Evolutionary conservation across 2,113 vertebrate genomes (phyloP), one percentile per base, ranked within the genome.

Genomic region (Meleagris gallopavo): DNA sequence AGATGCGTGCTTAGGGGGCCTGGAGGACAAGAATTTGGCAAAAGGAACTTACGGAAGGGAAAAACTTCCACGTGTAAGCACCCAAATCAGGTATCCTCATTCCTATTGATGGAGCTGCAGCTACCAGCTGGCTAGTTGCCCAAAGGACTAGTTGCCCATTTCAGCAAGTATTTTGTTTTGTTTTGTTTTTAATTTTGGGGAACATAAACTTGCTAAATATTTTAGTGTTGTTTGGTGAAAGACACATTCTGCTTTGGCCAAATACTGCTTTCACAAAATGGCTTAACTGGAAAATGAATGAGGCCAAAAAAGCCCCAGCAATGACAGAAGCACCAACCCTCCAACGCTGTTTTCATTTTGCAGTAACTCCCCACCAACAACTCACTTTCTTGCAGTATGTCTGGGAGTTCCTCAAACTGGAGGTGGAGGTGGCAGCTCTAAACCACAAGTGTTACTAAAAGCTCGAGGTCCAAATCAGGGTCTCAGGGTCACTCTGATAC

Each of bases 211-310:
- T 55, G 34, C 19, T 88, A 58, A 90, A 88, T 89, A 77, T 93
- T 93, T 96, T 80, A 95, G 80, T 86, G 13, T 43, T 76, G 13
- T 86, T 94, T 64, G 0, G 1, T 93, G 72, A 86, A 86, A 92
- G 75, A 90, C 17, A n/a, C 15, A 1, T 60, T 93, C 50, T 88
- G 43, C 48, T 86, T 86, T 93, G 67, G 60, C 67, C 72, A 90
- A 50, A 83, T 80, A 55, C 19, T 93, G 36, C 40, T 90, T 95
- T 88, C 89, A 36, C 18, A 67, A 83, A 80, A 32, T 52, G 8
- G 45, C 64, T 89, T 89, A 65, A 91, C 36, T 91, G 84, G 60
- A 92, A 76, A 58, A 25, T 40, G 50, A 70, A 83, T 48, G 65
- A 16, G 20, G 30, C 16, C 5, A 60, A 45, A 58, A 32, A 52